Evolutionary conservation across 2,888 invertebrate species (phyloP), one percentile per base, ranked within the genome.

Genomic region (Ethmia dodecea): DNA sequence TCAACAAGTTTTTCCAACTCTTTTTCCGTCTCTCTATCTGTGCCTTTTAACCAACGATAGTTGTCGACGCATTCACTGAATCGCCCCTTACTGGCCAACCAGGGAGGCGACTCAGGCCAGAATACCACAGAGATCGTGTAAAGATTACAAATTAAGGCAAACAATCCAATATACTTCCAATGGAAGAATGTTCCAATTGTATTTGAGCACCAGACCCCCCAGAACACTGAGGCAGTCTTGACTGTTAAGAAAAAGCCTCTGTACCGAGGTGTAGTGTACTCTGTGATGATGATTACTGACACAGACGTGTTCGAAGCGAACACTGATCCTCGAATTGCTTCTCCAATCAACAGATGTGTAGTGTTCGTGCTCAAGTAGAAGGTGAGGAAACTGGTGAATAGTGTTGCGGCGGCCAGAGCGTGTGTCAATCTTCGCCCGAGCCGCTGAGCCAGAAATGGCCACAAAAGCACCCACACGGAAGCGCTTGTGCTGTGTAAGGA

Each of bases 41-140:
- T 32, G 4, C 42, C 43, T 22, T 43, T 36, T 11, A 47, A 35
- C 47, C 49, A 45, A 13, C 38, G 36, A 29, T 43, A 45, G 10
- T 41, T 33, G 34, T 47, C 43, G 22, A 36, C 37, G 15, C 49
- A 49, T 13, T 52, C 52, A n/a, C 49, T 47, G 13, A 47, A 45
- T 15, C 41, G 37, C 1, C 47, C 50, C 31, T 40, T 42, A n/a
- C 33, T 42, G 3, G 53, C 53, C 10, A 52, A 18, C 53, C 51
- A 51, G 8, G 43, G 43, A 1, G 52, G 52, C 5, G 55, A 55
- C 28, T 57, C 57, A 1, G 51, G 51, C 40, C 48, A 48, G 24
- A 47, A 34, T 22, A 40, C 35, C 5, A 38, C 37, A 9, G 43
- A 26, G 8, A 48, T 25, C 11, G 35, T 37, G 20, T 45, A 40